A percentile compares a stretch with the other conserved stretches of the same genome.
These are phyloP conservation scores for Galbula dea DNA, from an alignment of 2,113 vertebrate species.

Conservation along the genomic window DNA sequence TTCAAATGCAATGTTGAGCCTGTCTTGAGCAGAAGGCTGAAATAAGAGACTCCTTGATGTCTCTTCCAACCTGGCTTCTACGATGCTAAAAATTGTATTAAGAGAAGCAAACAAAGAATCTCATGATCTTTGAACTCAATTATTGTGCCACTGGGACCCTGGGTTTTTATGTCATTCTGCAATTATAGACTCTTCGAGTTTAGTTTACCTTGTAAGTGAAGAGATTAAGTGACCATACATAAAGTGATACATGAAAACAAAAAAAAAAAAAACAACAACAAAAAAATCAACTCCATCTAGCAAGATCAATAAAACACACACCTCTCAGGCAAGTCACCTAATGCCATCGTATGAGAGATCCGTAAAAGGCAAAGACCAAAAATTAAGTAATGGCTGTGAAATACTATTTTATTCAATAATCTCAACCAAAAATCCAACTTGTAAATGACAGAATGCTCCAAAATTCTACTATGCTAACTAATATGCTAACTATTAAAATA, in stretches of 20 bases:
- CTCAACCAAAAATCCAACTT: background rate
- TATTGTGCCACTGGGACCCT: background rate
- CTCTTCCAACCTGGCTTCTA: background rate
- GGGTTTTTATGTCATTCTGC: background rate
- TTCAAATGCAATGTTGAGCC: background rate
- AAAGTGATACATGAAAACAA: background rate
- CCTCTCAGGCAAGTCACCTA: background rate
- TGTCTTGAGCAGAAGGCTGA: background rate
- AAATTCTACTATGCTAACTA: background rate
- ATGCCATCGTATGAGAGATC: background rate
- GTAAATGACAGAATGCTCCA: background rate
- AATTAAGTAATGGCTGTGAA: background rate
- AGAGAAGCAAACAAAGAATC: background rate
- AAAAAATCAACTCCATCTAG: background rate
- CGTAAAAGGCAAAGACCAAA: background rate
- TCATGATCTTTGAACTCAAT: background rate
- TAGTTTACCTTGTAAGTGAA: background rate
- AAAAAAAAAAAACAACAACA: background rate
- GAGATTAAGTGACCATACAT: background rate
- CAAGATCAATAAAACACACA: background rate
- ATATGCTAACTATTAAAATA: background rate
- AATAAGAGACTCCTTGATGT: background rate
- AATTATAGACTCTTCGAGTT: background rate
- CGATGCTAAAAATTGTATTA: fast-evolving
- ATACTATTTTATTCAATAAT: background rate